Evolutionary conservation across 2,113 vertebrate genomes (phyloP), one percentile per base, ranked within the genome.

Genomic region (Pseudonaja textilis): DNA sequence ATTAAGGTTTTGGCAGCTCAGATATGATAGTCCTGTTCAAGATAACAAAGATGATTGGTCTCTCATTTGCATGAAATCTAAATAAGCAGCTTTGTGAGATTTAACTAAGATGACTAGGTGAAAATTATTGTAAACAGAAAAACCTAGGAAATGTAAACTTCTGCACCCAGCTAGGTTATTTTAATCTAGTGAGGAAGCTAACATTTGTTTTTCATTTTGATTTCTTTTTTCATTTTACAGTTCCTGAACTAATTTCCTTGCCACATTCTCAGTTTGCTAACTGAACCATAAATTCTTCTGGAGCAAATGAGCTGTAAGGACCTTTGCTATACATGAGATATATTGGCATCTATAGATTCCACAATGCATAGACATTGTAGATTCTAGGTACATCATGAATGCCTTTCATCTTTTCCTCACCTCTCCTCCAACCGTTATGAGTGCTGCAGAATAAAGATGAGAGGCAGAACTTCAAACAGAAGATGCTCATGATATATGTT

Each of bases 401-500:
- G 61, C 61, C 11, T 69, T 69, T 10, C 0, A 12, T 69, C 26
- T 92, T 52, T 0, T 11, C 89, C 94, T 90, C 4, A 74, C 0
- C 18, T 54, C 56, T 34, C 52, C 50, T 50, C 25, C 25, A 52
- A 52, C 16, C 26, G 25, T 52, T 26, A 54, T 87, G 69, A 81
- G 34, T 81, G 69, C 16, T 81, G 18, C 69, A 81, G 18, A 81
- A 81, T 39, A 39, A 81, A 81, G 34, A 14, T 18, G 92, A 95
- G 54, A 22, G 89, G 7, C 54, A 26, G 0, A 56, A 69, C 87
- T 94, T 56, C 50, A 94, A 45, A 87, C 14, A 91, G 86, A 7
- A 34, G n/a, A 88, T 91, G 86, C 94, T 88, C 85, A 39, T 94
- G 34, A 91, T 45, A 14, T 50, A 89, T 91, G 54, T 26, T 69